Base-by-base conservation (phyloP, 1,140 invertebrate species). In the Maniola jurtina region DNA sequence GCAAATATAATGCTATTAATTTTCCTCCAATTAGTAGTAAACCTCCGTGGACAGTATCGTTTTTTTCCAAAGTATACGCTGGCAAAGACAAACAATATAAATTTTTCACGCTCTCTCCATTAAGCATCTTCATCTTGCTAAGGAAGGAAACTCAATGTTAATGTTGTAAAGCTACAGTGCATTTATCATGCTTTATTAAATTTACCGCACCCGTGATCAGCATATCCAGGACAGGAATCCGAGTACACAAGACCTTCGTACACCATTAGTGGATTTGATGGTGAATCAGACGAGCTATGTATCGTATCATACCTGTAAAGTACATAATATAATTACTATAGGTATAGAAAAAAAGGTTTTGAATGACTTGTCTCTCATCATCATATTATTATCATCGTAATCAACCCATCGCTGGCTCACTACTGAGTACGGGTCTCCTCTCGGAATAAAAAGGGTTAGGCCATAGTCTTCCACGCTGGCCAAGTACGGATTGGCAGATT, bases 71-170 rank as follows among this genome's bases (percentile, higher is more conserved):
- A 13, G 54, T 48, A 40, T 83, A 83, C 3, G 73, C 66, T 7
- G 81, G 82, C 58, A 86, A 66, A 16, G 77, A 71, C 11, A 89
- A 61, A 64, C 84, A 89, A 63, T 80, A 86, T 35, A 85, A 61
- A 55, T 85, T 84, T 15, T 68, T 80, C 9, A 75, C 45, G 25
- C 38, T 65, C 11, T 72, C 70, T 56, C 70, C 70, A 33, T 63
- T 68, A 25, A 63, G 50, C 25, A 14, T 55, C 52, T 73, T 77
- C 35, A 60, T 50, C 47, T 61, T 55, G 40, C 67, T 70, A 36
- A 58, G 25, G 73, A 75, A 69, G 33, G 14, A 66, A 45, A 54
- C 25, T 50, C 48, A 54, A 33, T 25, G 47, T 66, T 60, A 60
- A 54, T 65, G 15, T 60, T 42, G 57, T 66, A 57, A 57, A 56